A percentile compares a stretch with the other conserved stretches of the same genome.
Evolutionary conservation across 1,140 invertebrate species (phyloP).

Genomic region (Solenopsis fugax): DNA sequence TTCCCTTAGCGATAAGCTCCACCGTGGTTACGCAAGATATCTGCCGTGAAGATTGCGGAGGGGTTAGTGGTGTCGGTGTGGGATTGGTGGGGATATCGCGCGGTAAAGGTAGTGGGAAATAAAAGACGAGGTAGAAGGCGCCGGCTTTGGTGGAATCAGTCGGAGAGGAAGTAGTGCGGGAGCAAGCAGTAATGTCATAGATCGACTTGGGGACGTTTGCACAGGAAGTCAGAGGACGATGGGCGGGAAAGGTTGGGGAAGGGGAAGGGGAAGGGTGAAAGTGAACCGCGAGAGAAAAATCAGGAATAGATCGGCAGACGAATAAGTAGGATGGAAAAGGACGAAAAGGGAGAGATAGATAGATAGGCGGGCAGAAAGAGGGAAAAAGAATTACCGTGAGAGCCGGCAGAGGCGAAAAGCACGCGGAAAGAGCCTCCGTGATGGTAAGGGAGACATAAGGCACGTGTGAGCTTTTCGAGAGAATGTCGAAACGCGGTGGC

Average conservation of each 20-base stretch:
- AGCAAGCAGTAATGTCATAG: constrained; percentile 69
- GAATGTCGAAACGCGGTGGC: constrained; percentile 33
- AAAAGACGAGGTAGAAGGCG: constrained; percentile 32
- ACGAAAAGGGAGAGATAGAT: constrained; percentile 39
- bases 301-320: constrained; percentile 52
- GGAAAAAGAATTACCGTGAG: constrained; percentile 56
- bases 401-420: constrained; percentile 48
- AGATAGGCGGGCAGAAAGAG: constrained; percentile 62
- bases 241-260: not conserved
- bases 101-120: constrained; percentile 41
- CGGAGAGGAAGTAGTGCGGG: constrained; percentile 44
- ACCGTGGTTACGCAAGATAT: constrained; percentile 46
- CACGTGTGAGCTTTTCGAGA: constrained; percentile 53
- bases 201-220: constrained; percentile 60
- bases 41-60: constrained; percentile 42
- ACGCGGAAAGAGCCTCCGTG: constrained; percentile 6
- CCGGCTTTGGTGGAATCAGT: constrained; percentile 41
- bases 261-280: not conserved
- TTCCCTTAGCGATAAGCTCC: constrained; percentile 12
- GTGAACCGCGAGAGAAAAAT: constrained; percentile 13
- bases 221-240: constrained; percentile 22
- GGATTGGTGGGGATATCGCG: constrained; percentile 51
- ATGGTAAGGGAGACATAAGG: constrained; percentile 51
- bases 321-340: not conserved
- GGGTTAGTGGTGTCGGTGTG: constrained; percentile 27